phyloP scores from a whole-genome alignment of 92 coral and sea anemone species.

The Blastomussa wellsi region DNA sequence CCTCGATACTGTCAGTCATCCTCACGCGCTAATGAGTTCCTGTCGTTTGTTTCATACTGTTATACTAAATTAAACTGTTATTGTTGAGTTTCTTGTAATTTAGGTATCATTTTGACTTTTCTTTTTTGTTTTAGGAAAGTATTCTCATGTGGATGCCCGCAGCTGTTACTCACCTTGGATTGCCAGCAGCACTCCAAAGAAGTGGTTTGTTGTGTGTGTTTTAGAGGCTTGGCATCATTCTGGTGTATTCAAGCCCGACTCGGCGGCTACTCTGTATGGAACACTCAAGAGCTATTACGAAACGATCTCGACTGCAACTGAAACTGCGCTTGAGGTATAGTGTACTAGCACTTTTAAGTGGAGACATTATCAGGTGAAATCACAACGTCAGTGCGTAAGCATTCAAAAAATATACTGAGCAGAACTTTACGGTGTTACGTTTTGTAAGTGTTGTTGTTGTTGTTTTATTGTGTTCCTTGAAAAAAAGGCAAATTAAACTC shows the following conservation, averaged over 20 bases:
- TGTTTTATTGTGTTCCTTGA: too few species aligned
- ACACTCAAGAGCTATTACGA: conserved; percentile 53
- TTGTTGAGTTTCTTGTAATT: neutral
- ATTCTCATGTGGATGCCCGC: neutral
- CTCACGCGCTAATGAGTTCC: neutral
- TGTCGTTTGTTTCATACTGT: neutral
- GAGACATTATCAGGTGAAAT: too few species aligned
- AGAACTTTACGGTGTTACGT: too few species aligned
- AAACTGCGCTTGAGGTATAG: conserved; percentile 48
- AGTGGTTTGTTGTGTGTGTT: conserved; percentile 58
- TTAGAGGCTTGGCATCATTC: conserved; percentile 64
- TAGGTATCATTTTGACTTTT: too few species aligned
- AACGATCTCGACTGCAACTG: conserved; percentile 53
- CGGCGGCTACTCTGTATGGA: conserved; percentile 6
- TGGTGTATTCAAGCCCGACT: conserved; percentile 37
- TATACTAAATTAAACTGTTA: neutral
- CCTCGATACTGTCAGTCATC: neutral
- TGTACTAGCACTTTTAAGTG: neutral
- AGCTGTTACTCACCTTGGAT: conserved; percentile 60
- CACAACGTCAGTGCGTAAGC: too few species aligned
- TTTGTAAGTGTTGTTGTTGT: neutral
- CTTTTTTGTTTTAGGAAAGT: conserved; percentile 27
- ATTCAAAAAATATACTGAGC: too few species aligned
- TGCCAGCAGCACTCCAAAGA: conserved; percentile 33
- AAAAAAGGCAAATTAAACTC: too few species aligned